Evolutionary conservation across 2,888 invertebrate species (phyloP).

Genomic region (Pheosia gnoma): DNA sequence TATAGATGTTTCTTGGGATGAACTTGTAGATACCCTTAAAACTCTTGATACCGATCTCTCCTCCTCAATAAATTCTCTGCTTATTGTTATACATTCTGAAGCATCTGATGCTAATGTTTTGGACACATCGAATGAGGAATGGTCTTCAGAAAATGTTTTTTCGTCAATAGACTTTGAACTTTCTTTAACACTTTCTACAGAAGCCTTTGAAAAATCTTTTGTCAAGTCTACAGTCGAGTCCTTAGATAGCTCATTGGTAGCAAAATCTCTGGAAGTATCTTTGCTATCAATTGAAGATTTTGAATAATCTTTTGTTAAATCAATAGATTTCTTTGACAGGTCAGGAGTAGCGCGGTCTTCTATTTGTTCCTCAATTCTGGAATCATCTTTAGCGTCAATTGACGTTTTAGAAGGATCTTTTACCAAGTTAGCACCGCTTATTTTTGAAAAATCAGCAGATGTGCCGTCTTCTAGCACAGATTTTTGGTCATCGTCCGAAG

Average conservation of each 20-base stretch:
- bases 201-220: slow-evolving; percentile 77
- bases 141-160: slow-evolving; percentile 79
- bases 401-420: slow-evolving; percentile 78
- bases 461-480: slow-evolving; percentile 77
- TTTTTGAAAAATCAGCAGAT: slow-evolving; percentile 77
- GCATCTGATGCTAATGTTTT: slow-evolving; percentile 79
- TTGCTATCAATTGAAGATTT: slow-evolving; percentile 80
- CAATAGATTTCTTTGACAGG: slow-evolving; percentile 77
- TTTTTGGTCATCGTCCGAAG: slow-evolving; percentile 77
- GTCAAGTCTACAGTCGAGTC: slow-evolving; percentile 78
- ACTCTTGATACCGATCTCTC: slow-evolving; percentile 68
- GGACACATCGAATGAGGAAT: slow-evolving; percentile 78
- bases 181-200: slow-evolving; percentile 77
- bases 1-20: slow-evolving; percentile 74
- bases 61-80: slow-evolving; percentile 72
- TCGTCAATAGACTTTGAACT: slow-evolving; percentile 77
- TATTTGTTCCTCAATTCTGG: slow-evolving; percentile 61
- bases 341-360: slow-evolving; percentile 76
- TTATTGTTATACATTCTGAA: slow-evolving; percentile 71
- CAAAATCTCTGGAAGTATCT: slow-evolving; percentile 79
- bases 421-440: slow-evolving; percentile 74
- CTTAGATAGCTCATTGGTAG: slow-evolving; percentile 78
- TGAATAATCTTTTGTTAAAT: slow-evolving; percentile 77
- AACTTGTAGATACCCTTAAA: slow-evolving; percentile 62
- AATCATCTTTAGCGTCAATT: slow-evolving; percentile 72